These are phyloP conservation scores for Homalodisca vitripennis DNA, from an alignment of 1,140 invertebrate species.

Conservation along the genomic window DNA sequence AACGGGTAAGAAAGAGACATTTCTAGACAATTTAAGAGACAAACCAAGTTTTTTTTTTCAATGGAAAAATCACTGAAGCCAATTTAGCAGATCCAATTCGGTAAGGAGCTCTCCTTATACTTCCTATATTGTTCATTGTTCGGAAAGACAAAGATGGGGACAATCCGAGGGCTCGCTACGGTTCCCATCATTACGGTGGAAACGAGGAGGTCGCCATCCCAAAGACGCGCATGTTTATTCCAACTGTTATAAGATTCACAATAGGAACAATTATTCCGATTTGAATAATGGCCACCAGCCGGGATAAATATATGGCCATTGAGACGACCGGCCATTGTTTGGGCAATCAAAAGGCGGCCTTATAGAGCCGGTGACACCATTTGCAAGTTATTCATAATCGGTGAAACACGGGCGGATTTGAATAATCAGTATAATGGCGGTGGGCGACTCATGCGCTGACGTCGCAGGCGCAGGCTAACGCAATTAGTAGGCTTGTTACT, in stretches of 20 bases:
- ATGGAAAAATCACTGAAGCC: too few relatives aligned
- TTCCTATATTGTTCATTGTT: slow-evolving; percentile 21
- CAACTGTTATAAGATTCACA: slow-evolving; percentile 21
- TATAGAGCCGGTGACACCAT: slow-evolving; percentile 21
- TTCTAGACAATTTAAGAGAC: too few relatives aligned
- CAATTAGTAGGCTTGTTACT: background rate
- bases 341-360: slow-evolving; percentile 25
- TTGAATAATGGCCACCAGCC: slow-evolving; percentile 28
- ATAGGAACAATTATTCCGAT: slow-evolving; percentile 30
- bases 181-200: slow-evolving; percentile 19
- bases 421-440: slow-evolving; percentile 12
- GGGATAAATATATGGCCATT: slow-evolving; percentile 30
- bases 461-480: background rate
- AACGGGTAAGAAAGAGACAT: too few relatives aligned
- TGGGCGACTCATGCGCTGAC: background rate
- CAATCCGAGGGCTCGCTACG: background rate
- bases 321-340: slow-evolving; percentile 20
- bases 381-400: slow-evolving; percentile 19
- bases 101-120: too few relatives aligned
- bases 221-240: slow-evolving; percentile 23
- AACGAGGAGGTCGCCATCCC: background rate
- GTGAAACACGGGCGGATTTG: slow-evolving; percentile 12
- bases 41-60: too few relatives aligned
- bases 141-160: slow-evolving; percentile 11
- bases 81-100: background rate